Evolutionary conservation across 2,797 vertebrate genomes (phyloP).

Genomic region (Eremophila alpestris): DNA sequence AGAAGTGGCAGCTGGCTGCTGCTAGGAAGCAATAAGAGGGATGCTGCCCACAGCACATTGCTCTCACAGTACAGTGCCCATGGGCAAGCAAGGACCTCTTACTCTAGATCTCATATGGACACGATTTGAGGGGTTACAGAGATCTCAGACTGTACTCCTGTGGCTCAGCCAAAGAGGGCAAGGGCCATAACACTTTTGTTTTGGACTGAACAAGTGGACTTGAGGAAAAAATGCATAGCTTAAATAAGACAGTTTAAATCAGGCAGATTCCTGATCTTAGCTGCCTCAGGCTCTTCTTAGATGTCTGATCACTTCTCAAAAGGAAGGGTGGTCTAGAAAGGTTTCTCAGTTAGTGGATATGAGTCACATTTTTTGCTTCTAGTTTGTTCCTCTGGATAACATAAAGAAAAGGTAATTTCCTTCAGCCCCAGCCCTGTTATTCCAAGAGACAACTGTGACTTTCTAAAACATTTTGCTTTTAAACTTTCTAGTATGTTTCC

Average conservation of each 20-base stretch:
- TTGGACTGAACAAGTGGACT: neutral
- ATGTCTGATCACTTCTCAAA: neutral
- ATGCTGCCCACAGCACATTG: neutral
- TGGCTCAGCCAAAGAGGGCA: neutral
- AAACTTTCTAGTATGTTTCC: neutral
- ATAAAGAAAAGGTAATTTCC: neutral
- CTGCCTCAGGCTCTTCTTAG: neutral
- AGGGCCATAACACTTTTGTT: neutral
- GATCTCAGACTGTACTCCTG: neutral
- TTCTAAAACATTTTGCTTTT: neutral
- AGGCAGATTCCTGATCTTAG: neutral
- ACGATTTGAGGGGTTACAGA: neutral
- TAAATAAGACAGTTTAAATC: neutral
- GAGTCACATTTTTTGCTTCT: neutral
- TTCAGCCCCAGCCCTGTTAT: neutral
- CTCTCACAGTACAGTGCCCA: neutral
- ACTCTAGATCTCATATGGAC: neutral
- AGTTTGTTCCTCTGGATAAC: neutral
- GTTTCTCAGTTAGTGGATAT: neutral
- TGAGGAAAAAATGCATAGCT: neutral
- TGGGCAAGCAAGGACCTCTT: neutral
- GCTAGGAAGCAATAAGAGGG: neutral
- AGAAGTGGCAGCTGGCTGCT: neutral
- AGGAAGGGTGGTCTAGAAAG: neutral
- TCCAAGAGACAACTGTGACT: neutral